Evolutionary conservation across 2,113 vertebrate species (phyloP).

Genomic region (Tonatia bakeri): DNA sequence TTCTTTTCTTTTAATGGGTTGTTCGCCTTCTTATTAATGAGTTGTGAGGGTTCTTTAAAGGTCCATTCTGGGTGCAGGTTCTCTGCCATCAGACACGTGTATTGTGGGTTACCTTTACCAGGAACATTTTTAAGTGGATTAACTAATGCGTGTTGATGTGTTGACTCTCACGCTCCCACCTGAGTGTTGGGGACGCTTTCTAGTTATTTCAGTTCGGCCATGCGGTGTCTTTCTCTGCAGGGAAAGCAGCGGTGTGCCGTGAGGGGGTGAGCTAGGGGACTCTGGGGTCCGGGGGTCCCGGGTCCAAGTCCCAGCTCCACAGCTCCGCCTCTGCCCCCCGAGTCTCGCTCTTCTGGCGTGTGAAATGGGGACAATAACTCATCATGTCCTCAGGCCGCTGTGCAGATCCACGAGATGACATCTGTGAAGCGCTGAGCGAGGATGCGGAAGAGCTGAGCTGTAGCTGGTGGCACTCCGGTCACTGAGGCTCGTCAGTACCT

Average conservation of each 20-base stretch:
- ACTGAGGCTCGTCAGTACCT: not conserved
- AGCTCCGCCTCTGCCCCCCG: not conserved
- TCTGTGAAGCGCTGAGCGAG: not conserved
- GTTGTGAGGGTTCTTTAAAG: not conserved
- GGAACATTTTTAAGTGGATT: not conserved
- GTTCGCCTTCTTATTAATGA: not conserved
- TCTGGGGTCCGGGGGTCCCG: not conserved
- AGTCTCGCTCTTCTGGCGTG: not conserved
- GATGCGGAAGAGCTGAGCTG: not conserved
- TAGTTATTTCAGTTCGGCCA: not conserved
- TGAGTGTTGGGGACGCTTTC: not conserved
- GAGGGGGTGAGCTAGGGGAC: not conserved
- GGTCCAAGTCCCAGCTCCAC: not conserved
- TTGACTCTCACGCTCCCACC: not conserved
- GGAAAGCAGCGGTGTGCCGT: not conserved
- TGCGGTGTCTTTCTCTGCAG: not conserved
- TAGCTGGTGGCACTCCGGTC: not conserved
- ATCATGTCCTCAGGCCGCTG: not conserved
- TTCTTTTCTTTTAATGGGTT: not conserved
- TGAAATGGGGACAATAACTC: not conserved
- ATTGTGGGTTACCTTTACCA: not conserved
- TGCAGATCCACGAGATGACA: not conserved
- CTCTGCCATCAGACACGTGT: not conserved
- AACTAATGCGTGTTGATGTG: not conserved
- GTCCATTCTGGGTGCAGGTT: not conserved